Evolutionary conservation across 2,113 vertebrate species (phyloP).

Genomic region (Gymnorhina tibicen): DNA sequence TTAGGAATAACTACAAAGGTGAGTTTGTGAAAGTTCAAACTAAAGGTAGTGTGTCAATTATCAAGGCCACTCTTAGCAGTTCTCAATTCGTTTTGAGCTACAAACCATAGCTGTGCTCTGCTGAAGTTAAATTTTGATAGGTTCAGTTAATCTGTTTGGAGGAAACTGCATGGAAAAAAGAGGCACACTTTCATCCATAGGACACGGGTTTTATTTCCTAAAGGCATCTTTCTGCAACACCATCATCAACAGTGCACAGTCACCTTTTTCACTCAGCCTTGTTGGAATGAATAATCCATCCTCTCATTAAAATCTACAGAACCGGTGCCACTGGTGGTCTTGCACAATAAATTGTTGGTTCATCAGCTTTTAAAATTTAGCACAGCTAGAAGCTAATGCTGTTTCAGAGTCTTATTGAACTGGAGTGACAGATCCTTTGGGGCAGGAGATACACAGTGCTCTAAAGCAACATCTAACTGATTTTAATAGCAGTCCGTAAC

Average conservation of each 20-base stretch:
- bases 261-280: background rate
- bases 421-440: background rate
- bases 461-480: background rate
- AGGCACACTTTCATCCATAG: background rate
- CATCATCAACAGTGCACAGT: background rate
- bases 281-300: background rate
- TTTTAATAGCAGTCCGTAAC: background rate
- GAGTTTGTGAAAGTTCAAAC: background rate
- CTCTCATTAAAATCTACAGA: background rate
- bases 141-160: background rate
- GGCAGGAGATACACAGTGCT: background rate
- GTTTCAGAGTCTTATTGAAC: background rate
- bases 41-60: background rate
- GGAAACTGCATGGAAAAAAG: rapidly evolving
- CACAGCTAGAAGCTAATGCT: background rate
- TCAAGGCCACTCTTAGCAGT: background rate
- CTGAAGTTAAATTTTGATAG: background rate
- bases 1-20: background rate
- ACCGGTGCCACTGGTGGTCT: background rate
- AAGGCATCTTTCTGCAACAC: background rate
- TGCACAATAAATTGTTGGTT: background rate
- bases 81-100: background rate
- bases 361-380: background rate
- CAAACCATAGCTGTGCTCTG: background rate
- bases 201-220: rapidly evolving